These are phyloP conservation scores for Dasypolia templi DNA, from an alignment of 2,888 invertebrate species.

Conservation along the genomic window DNA sequence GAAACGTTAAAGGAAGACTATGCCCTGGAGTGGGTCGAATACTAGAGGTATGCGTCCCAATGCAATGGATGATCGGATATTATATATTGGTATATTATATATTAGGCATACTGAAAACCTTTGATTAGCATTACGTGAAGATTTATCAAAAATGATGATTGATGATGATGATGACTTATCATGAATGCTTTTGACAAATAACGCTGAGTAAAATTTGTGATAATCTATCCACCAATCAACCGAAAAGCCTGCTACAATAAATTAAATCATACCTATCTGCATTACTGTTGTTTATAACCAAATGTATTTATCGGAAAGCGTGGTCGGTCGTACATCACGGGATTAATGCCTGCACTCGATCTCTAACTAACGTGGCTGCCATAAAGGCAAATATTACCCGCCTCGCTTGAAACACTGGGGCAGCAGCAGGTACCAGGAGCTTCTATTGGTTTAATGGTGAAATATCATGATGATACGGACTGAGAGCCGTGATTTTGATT, in stretches of 20 bases:
- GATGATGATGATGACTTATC: too few species aligned
- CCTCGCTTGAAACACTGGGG: conserved; percentile 53
- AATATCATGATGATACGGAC: conserved; percentile 37
- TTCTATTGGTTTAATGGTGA: conserved; percentile 47
- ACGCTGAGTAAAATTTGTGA: neutral
- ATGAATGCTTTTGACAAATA: neutral
- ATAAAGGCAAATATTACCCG: conserved; percentile 65
- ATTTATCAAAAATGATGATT: neutral
- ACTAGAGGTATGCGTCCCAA: too few species aligned
- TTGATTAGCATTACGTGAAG: neutral
- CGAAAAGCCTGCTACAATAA: conserved; percentile 15
- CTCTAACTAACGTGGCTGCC: conserved; percentile 63
- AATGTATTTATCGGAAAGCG: conserved; percentile 62
- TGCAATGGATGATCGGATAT: too few species aligned
- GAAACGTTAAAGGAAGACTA: neutral
- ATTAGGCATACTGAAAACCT: too few species aligned
- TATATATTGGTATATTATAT: too few species aligned
- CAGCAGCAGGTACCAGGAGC: conserved; percentile 31
- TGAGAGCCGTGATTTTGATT: neutral
- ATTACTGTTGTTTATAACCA: conserved; percentile 56
- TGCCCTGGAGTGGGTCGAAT: neutral
- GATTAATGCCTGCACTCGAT: conserved; percentile 70
- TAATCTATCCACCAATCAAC: conserved; percentile 10
- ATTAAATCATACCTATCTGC: conserved; percentile 21
- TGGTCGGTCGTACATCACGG: conserved; percentile 66